Base-by-base conservation (phyloP, 2,113 vertebrate genomes). In the Pampusana beccarii region DNA sequence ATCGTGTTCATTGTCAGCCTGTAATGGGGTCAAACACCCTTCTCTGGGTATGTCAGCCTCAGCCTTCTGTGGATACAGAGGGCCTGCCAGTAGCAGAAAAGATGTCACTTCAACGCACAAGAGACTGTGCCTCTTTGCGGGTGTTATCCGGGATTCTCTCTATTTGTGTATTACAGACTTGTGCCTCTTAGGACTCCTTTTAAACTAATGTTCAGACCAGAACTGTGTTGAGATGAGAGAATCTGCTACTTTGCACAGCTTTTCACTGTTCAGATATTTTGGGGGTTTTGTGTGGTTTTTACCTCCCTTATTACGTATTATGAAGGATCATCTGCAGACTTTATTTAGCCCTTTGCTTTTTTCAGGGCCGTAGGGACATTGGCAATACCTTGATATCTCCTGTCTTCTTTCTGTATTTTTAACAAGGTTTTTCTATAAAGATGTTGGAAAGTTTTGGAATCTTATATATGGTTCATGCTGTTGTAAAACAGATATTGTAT, bases 241-340 rank as follows among this genome's bases (percentile, higher is more conserved):
- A 83, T 50, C 8, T 72, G 13, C 6, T 57, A 7, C 48, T 78
- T 29, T 72, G 61, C 34, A 31, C 11, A 74, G 3, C 26, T 60
- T 77, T 34, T 54, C 25, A 36, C 29, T 65, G 9, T 36, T 61
- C 16, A 44, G 24, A 17, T 26, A 26, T 42, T 72, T 31, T 7
- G 60, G 20, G 11, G 7, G 0, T 4, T 23, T 75, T 44, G 15
- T 40, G 15, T 8, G 1, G 1, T 20, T 87, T 90, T 48, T 72
- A 3, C 4, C 12, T 62, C 66, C 33, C 34, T 7, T 10, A 13
- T 80, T 26, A 53, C 0, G 2, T 10, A 13, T 80, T 26, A 53
- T 0, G 2, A 70, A 72, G 31, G 24, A 57, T 28, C 18, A 16
- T 53, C 50, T 77, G 12, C 40, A 53, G 21, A 5, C 28, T 89